These are phyloP conservation scores for Amia ocellicauda DNA, from an alignment of 2,113 vertebrate genomes.

Conservation along the genomic window DNA sequence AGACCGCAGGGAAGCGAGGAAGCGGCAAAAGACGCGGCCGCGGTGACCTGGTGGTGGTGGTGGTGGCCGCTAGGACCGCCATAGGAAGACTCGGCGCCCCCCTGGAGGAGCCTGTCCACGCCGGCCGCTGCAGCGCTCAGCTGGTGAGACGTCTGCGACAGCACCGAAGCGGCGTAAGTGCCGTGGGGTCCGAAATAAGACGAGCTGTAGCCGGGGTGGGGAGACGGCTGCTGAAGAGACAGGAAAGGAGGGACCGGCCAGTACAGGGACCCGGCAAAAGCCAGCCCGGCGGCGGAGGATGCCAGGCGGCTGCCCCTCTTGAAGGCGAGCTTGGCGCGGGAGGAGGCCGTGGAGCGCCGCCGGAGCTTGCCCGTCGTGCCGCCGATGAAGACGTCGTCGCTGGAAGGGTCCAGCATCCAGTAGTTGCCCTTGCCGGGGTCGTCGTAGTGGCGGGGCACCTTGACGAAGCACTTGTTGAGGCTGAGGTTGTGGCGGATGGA, in stretches of 20 bases:
- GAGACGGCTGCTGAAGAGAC: slow-evolving; percentile 49
- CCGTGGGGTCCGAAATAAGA: slow-evolving; percentile 40
- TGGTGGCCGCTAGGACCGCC: slow-evolving; percentile 49
- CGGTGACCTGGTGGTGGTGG: slow-evolving; percentile 47
- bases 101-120: slow-evolving; percentile 40
- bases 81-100: slow-evolving; percentile 46
- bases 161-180: slow-evolving; percentile 43
- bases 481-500: slow-evolving; percentile 76
- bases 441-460: slow-evolving; percentile 72
- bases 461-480: slow-evolving; percentile 75
- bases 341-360: slow-evolving; percentile 47
- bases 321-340: slow-evolving; percentile 52
- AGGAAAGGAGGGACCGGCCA: slow-evolving; percentile 66
- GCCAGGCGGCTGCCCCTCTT: slow-evolving; percentile 49
- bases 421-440: slow-evolving; percentile 76
- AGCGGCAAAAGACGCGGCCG: slow-evolving; percentile 50
- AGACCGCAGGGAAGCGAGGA: slow-evolving; percentile 52
- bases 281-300: slow-evolving; percentile 48
- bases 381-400: slow-evolving; percentile 72
- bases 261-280: slow-evolving; percentile 58
- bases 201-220: slow-evolving; percentile 27
- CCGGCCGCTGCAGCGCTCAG: slow-evolving; percentile 30
- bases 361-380: slow-evolving; percentile 66
- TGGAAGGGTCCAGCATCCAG: slow-evolving; percentile 76
- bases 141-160: slow-evolving; percentile 44